Percentiles rank a stretch among this genome's conserved stretches.
Conservation (phyloP, 2,888 invertebrate species). For the Conus canariensis region DNA sequence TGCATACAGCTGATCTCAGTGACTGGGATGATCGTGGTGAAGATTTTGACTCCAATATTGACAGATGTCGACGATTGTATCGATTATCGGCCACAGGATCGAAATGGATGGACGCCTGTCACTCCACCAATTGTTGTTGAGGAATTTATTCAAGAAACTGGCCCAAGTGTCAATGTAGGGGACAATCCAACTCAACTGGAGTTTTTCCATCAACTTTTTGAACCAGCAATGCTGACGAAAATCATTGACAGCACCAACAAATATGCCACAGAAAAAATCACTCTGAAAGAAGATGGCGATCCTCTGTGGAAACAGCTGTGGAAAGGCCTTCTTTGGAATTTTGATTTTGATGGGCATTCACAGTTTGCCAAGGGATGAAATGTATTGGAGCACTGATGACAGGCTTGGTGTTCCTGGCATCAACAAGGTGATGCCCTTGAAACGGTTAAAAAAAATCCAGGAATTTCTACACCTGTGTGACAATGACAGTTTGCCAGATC, state of each 20-base stretch:
- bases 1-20: background rate
- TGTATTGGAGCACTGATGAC: background rate
- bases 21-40: conserved; percentile 2
- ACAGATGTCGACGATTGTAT: background rate
- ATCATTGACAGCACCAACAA: background rate
- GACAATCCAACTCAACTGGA: background rate
- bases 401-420: background rate
- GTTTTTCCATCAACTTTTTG: background rate
- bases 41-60: background rate
- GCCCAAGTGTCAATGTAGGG: no score
- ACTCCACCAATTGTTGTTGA: no score
- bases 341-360: conserved; percentile 15
- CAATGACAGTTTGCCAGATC: conserved; percentile 2
- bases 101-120: no score
- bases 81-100: background rate
- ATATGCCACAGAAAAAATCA: background rate
- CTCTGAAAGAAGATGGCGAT: background rate
- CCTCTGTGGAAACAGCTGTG: background rate
- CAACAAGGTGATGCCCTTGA: conserved; percentile 5
- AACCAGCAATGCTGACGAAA: background rate
- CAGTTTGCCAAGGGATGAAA: background rate
- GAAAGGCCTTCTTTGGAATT: background rate
- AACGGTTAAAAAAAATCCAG: background rate
- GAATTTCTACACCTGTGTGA: background rate
- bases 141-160: no score